A percentile compares a stretch with the other conserved stretches of the same genome.
Evolutionary conservation across 2,888 invertebrate genomes (phyloP).

Genomic region (Prosopocoilus inquinatus): DNA sequence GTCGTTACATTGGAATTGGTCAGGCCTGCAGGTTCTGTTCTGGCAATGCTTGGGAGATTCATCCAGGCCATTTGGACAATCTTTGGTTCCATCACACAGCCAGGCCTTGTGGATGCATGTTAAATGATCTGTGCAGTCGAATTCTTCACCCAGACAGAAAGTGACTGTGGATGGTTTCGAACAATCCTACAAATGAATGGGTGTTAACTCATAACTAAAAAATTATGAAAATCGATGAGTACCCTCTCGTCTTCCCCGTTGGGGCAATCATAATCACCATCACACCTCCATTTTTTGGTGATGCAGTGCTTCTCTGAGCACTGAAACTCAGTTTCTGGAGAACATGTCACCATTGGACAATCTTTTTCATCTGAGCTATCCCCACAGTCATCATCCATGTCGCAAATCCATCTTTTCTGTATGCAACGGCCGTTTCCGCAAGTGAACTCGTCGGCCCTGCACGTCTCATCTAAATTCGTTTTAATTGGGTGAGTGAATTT

Average conservation of each 20-base stretch:
- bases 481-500: background rate
- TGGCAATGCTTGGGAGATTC: conserved; percentile 67
- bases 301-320: conserved; percentile 78
- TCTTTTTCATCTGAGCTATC: conserved; percentile 79
- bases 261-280: conserved; percentile 82
- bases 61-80: conserved; percentile 81
- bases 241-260: conserved; percentile 82
- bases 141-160: conserved; percentile 71
- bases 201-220: background rate
- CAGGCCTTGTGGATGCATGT: conserved; percentile 79
- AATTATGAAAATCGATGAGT: conserved; percentile 14
- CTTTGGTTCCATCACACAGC: conserved; percentile 82
- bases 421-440: conserved; percentile 88
- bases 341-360: conserved; percentile 71
- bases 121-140: conserved; percentile 75
- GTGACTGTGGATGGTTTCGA: conserved; percentile 54
- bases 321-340: conserved; percentile 68
- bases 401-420: conserved; percentile 83
- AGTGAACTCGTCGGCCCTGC: conserved; percentile 90
- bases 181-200: conserved; percentile 58
- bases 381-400: conserved; percentile 83
- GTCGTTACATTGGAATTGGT: conserved; percentile 85
- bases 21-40: conserved; percentile 75
- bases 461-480: conserved; percentile 72
- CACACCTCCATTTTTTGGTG: conserved; percentile 78